phyloP scores from a whole-genome alignment of 1,140 invertebrate genomes.

The Zaprionus camerounensis region DNA sequence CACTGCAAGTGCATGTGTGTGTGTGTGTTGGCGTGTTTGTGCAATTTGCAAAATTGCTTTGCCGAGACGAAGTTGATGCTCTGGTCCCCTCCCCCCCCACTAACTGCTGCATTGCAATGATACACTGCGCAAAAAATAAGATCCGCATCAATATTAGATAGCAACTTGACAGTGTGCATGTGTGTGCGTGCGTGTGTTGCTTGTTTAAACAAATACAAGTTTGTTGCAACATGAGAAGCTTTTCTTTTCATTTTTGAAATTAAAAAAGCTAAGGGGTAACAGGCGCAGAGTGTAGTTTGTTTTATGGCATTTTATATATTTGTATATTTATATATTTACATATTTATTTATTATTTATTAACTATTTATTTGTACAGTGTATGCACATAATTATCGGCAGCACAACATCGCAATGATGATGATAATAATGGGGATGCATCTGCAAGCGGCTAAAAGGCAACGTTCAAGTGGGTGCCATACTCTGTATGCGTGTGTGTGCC shows the following conservation, averaged over 20 bases:
- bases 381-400: background rate
- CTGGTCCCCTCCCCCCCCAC: background rate
- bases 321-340: background rate
- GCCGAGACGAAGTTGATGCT: slow-evolving; percentile 25
- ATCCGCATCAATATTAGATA: slow-evolving; percentile 2
- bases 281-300: background rate
- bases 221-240: background rate
- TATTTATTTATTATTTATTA: background rate
- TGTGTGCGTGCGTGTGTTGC: background rate
- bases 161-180: background rate
- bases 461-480: slow-evolving; percentile 31
- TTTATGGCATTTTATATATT: background rate
- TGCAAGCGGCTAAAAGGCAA: slow-evolving; percentile 49
- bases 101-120: background rate
- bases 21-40: slow-evolving; percentile 40
- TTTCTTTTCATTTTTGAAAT: no score
- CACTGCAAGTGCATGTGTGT: background rate
- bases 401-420: background rate
- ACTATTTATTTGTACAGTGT: background rate
- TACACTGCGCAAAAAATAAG: background rate
- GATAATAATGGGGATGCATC: slow-evolving; percentile 24
- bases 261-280: no score
- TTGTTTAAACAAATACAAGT: background rate
- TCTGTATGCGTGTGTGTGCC: background rate
- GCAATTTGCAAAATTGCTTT: slow-evolving; percentile 77